phyloP scores from a whole-genome alignment of 2,797 vertebrate genomes.

The Valencia hispanica region DNA sequence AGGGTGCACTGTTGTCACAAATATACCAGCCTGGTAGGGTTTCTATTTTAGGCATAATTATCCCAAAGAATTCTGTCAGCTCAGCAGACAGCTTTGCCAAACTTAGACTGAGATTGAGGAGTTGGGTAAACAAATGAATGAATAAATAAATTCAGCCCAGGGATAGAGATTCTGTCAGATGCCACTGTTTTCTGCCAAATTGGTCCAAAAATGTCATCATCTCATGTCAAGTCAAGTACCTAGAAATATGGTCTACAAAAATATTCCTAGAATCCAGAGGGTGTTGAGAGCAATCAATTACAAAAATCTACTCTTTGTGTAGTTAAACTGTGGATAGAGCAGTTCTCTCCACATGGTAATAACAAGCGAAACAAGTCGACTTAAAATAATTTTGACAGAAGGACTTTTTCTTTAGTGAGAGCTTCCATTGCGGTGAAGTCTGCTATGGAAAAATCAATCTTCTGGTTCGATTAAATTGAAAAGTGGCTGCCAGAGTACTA shows the following conservation, averaged over 20 bases:
- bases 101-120: conserved; percentile 17
- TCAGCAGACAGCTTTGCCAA: conserved; percentile 20
- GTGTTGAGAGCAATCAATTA: background rate
- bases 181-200: conserved; percentile 37
- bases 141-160: conserved; percentile 6
- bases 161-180: conserved; percentile 47
- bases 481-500: conserved; percentile 31
- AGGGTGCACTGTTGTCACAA: background rate
- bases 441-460: conserved; percentile 48
- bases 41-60: conserved; percentile 23
- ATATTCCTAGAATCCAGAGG: conserved; percentile 11
- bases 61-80: conserved; percentile 28
- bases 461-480: conserved; percentile 14
- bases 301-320: conserved; percentile 5
- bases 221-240: conserved; percentile 7
- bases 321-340: background rate
- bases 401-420: conserved; percentile 30
- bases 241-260: conserved; percentile 34
- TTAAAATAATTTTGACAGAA: conserved; percentile 22
- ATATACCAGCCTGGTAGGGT: background rate
- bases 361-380: background rate
- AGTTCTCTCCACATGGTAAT: background rate
- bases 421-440: conserved; percentile 2
- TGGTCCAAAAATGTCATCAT: conserved; percentile 47
- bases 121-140: conserved; percentile 4